Evolutionary conservation across 2,113 vertebrate species (phyloP).

Genomic region (Lichenostomus cassidix): DNA sequence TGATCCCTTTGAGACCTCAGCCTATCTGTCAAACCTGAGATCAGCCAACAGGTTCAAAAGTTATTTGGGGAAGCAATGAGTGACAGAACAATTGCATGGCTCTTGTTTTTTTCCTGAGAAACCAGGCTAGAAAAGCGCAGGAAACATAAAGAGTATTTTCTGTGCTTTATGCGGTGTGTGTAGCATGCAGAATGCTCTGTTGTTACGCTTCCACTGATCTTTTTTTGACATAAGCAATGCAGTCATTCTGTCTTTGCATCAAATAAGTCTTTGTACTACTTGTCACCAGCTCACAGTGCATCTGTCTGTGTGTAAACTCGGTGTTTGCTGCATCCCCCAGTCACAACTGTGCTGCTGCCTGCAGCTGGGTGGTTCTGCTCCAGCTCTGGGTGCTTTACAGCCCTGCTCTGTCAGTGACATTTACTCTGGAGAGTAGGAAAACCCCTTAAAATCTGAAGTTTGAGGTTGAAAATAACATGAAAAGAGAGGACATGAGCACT

Average conservation of each 20-base stretch:
- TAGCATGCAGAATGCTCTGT: conserved; percentile 29
- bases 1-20: conserved; percentile 48
- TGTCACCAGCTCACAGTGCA: background rate
- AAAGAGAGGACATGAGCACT: background rate
- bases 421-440: background rate
- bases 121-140: background rate
- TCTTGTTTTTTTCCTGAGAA: background rate
- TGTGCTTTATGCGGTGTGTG: background rate
- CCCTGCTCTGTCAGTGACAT: background rate
- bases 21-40: conserved; percentile 53
- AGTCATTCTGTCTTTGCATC: conserved; percentile 36
- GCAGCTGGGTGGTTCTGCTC: background rate
- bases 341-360: background rate
- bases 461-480: background rate
- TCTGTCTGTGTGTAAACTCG: background rate
- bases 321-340: background rate
- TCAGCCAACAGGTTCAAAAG: conserved; percentile 58
- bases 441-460: background rate
- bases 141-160: conserved; percentile 1
- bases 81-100: conserved; percentile 45
- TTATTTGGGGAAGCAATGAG: conserved; percentile 49
- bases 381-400: background rate
- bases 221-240: conserved; percentile 38
- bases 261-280: conserved; percentile 52
- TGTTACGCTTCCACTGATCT: conserved; percentile 35